Base-by-base conservation (phyloP, 2,888 invertebrate species). In the Plebejus anna region DNA sequence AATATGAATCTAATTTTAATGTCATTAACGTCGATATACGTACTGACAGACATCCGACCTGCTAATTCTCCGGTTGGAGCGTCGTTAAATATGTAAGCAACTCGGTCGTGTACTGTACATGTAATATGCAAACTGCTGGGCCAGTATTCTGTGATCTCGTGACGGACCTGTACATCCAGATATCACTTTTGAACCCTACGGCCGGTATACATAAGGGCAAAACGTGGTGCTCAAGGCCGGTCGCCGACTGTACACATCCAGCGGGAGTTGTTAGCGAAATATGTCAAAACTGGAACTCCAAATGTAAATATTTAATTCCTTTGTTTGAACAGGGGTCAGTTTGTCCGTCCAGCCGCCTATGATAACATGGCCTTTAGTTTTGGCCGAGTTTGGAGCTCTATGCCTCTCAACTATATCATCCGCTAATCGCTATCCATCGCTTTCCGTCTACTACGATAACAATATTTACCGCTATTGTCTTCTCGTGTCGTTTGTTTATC, bases 251-350 rank as follows among this genome's bases (percentile, higher is more conserved):
- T 36, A 36, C 66, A 36, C 32, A 36, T 66, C 66, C 66, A 32
- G 66, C 32, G 66, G 66, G 66, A 66, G 66, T 66, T 66, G 66
- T 66, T 66, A 32, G 66, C 13, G 66, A 32, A 66, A 13, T 16
- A 66, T 66, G 66, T 66, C 32, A 66, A 32, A 66, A 66, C 32
- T 66, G 32, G 32, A 66, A 36, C 16, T 32, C 66, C 66, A 66
- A 5, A 66, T 32, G 66, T 66, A 66, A 66, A 66, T 66, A 66
- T 66, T 66, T 36, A 66, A 66, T 66, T 66, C 32, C 32, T 66
- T 66, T 66, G 32, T 66, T 66, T 66, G 66, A 66, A 66, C 11
- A 66, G 32, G 66, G 66, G 66, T 66, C 66, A 32, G 66, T 66
- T 66, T 66, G 66, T 66, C 66, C 32, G 32, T 32, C 16, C 13